Conservation (phyloP, 2,888 invertebrate species). For the Theodoxus fluviatilis region DNA sequence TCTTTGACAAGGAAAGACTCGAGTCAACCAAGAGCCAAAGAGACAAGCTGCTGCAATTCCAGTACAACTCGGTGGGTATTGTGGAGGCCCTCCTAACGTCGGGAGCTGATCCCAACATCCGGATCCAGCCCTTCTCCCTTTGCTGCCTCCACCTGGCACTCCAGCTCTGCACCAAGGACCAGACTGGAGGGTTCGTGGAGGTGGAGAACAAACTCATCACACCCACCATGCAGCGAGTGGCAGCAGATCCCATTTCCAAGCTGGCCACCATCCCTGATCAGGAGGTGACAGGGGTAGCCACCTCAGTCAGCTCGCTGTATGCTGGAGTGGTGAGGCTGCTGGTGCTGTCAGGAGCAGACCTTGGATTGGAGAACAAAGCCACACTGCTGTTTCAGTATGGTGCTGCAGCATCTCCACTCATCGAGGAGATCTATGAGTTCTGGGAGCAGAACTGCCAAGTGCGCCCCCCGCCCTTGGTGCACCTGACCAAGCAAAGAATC, state of each 20-base stretch:
- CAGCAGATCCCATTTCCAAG: too few relatives aligned
- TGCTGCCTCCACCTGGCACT: too few relatives aligned
- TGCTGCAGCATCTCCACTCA: slow-evolving; percentile 26
- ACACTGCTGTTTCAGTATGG: slow-evolving; percentile 23
- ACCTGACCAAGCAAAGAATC: slow-evolving; percentile 35
- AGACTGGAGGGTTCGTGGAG: too few relatives aligned
- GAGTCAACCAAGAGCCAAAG: slow-evolving; percentile 17
- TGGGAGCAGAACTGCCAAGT: slow-evolving; percentile 28
- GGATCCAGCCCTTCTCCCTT: too few relatives aligned
- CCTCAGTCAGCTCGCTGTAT: slow-evolving; percentile 32
- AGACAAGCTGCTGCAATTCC: slow-evolving; percentile 32
- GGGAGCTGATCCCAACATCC: slow-evolving; percentile 35
- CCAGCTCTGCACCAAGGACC: too few relatives aligned
- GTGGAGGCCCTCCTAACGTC: slow-evolving; percentile 38
- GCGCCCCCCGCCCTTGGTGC: slow-evolving; percentile 34
- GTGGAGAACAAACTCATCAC: too few relatives aligned
- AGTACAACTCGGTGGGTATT: slow-evolving; percentile 39
- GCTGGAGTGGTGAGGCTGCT: slow-evolving; percentile 40
- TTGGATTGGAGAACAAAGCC: slow-evolving; percentile 13
- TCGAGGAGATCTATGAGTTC: slow-evolving; percentile 36
- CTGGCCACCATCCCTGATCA: background rate
- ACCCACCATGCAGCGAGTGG: too few relatives aligned
- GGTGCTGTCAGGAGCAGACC: slow-evolving; percentile 32
- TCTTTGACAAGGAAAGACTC: slow-evolving; percentile 18
- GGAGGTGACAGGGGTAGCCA: background rate